Conservation (phyloP, 2,113 vertebrate genomes). For the Oreochromis spilurus region DNA sequence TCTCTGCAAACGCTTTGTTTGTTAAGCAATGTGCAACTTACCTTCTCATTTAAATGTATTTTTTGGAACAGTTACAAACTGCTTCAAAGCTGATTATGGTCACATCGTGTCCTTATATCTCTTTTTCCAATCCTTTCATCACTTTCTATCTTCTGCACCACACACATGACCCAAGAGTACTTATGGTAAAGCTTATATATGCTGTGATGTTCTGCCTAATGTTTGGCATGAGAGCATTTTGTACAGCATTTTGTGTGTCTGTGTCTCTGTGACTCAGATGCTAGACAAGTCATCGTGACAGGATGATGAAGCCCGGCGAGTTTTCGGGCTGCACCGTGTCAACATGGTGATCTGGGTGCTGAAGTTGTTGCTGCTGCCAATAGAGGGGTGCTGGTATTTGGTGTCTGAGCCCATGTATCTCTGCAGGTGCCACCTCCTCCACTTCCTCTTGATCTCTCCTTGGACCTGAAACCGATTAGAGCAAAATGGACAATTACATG, state of each 20-base stretch:
- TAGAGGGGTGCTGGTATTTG: slow-evolving; percentile 94
- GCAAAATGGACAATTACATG: not conserved
- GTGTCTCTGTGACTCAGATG: slow-evolving; percentile 28
- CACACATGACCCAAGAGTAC: not conserved
- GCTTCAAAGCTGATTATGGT: not conserved
- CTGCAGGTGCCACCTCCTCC: slow-evolving; percentile 97
- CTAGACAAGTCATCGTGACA: slow-evolving; percentile 66
- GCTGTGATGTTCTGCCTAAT: not conserved
- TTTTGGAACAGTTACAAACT: not conserved
- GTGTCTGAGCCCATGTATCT: slow-evolving; percentile 91
- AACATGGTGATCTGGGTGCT: slow-evolving; percentile 97
- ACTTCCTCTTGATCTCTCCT: slow-evolving; percentile 96
- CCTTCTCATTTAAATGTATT: not conserved
- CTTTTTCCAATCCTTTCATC: not conserved
- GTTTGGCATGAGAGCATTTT: not conserved
- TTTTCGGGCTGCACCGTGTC: slow-evolving; percentile 96
- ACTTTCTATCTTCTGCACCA: not conserved
- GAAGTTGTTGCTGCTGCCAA: slow-evolving; percentile 94
- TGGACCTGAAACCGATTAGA: slow-evolving; percentile 78
- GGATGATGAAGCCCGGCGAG: slow-evolving; percentile 66
- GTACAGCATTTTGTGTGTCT: not conserved
- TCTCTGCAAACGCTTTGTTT: not conserved
- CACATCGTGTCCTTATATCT: not conserved
- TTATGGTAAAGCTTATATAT: not conserved
- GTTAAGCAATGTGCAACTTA: not conserved